Evolutionary conservation across 2,113 vertebrate species (phyloP), one percentile per base, ranked within the genome.

Genomic region (Gadus chalcogrammus): DNA sequence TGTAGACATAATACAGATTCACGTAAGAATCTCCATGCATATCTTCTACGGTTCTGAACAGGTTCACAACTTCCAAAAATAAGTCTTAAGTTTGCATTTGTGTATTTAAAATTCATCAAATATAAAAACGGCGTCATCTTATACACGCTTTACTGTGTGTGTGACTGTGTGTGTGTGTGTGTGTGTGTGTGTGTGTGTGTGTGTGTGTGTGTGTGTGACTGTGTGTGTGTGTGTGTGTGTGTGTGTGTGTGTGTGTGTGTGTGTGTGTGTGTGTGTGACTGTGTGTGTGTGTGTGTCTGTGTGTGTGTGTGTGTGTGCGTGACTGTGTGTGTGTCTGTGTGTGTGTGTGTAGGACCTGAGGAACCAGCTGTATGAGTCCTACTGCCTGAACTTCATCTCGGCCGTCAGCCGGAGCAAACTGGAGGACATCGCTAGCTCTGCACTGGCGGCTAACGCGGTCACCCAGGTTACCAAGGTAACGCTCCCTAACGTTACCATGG

Each of bases 381-480:
- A 99, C 81, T 98, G 93, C 88, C 93, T 98, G 90, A 99, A 99
- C 88, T 99, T 99, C 85, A 98, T 99, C 93, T 99, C 97, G 69
- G 97, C 97, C 69, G 98, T 99, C 91, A 98, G 97, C 2, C 93
- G 97, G 86, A 97, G 96, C 91, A 99, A 98, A 90, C 86, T 99
- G 81, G 97, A 99, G 91, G 97, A 99, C 87, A 95, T 99, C 87
- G 97, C 97, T 85, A 95, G 95, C 84, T 95, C 97, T 68, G 96
- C 97, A 60, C 90, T 99, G 74, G 91, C 94, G 5, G 94, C 97
- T 31, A 99, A 94, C 80, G 95, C 95, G 22, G 95, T 99, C 75
- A 87, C 83, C 70, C 97, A 95, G 80, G 95, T 99, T 76, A 94
- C 95, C 81, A 99, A 99, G 95, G 97, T 99, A 82, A 91, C 85